Conservation (phyloP, 2,797 vertebrate genomes). For the Cyprinodon diabolis region DNA sequence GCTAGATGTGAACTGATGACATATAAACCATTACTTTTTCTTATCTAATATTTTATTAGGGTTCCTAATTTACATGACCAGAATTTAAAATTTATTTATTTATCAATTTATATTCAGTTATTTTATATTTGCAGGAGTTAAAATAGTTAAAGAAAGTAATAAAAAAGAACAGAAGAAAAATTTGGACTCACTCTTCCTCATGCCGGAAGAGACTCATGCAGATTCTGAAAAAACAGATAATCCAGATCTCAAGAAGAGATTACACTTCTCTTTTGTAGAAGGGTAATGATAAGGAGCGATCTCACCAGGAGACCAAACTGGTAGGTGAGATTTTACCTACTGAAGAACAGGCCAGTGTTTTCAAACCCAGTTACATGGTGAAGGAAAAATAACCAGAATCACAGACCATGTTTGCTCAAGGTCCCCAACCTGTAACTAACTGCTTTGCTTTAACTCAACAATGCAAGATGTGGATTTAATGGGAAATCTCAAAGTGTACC, state of each 20-base stretch:
- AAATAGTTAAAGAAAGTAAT: constrained; percentile 13
- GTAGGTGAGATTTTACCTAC: constrained; percentile 9
- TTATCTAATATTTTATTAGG: neutral
- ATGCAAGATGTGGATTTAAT: constrained; percentile 27
- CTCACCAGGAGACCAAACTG: constrained; percentile 18
- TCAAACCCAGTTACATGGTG: neutral
- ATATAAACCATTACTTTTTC: neutral
- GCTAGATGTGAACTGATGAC: neutral
- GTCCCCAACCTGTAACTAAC: constrained; percentile 60
- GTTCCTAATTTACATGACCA: neutral
- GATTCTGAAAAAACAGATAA: constrained; percentile 66
- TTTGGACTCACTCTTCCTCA: constrained; percentile 51
- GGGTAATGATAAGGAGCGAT: constrained; percentile 19
- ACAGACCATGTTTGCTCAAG: constrained; percentile 22
- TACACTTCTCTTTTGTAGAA: constrained; percentile 11
- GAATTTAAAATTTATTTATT: neutral
- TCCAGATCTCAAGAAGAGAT: constrained; percentile 59
- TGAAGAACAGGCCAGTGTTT: neutral
- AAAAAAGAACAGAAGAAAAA: constrained; percentile 24
- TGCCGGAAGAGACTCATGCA: constrained; percentile 35
- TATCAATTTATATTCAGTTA: too few species aligned
- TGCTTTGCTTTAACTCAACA: constrained; percentile 60
- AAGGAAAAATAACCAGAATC: neutral
- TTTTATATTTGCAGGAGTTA: neutral
- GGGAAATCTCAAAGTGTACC: neutral